phyloP scores from a whole-genome alignment of 1,140 invertebrate species.

The Macrosteles quadrilineatus region DNA sequence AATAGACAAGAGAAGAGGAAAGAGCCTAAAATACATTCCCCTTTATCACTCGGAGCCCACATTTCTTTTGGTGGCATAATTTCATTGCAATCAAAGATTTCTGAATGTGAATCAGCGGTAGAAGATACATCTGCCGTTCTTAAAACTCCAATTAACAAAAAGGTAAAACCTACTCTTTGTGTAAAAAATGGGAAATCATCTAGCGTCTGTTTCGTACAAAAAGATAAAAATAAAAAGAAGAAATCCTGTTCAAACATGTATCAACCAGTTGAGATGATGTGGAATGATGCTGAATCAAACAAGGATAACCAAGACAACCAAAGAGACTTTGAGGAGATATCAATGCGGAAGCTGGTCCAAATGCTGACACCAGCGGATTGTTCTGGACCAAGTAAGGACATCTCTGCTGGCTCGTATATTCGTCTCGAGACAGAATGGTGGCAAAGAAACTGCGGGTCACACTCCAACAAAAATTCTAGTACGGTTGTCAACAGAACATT shows the following conservation, averaged over 20 bases:
- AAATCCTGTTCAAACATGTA: not conserved
- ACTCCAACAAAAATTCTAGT: not conserved
- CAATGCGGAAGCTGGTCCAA: constrained; percentile 3
- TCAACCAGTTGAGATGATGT: not conserved
- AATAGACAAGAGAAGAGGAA: not conserved
- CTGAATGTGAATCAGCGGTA: not conserved
- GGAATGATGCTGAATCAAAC: not conserved
- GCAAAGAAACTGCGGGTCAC: not conserved
- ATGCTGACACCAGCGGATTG: not conserved
- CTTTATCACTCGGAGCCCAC: not conserved
- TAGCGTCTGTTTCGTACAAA: not conserved
- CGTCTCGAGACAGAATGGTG: constrained; percentile 1
- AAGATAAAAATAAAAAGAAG: not conserved
- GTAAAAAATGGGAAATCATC: not conserved
- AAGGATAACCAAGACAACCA: constrained; percentile 22
- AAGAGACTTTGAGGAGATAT: constrained; percentile 14
- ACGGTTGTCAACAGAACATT: constrained; percentile 6
- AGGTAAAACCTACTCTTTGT: not conserved
- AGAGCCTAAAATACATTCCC: not conserved
- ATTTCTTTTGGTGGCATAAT: not conserved
- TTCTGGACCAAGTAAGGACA: not conserved
- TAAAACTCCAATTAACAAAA: not conserved
- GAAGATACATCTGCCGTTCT: not conserved
- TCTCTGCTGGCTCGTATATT: not conserved
- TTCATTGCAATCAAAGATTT: no score